These are phyloP conservation scores for Brachystomella parvula DNA, from an alignment of 1,140 invertebrate genomes.

Conservation along the genomic window DNA sequence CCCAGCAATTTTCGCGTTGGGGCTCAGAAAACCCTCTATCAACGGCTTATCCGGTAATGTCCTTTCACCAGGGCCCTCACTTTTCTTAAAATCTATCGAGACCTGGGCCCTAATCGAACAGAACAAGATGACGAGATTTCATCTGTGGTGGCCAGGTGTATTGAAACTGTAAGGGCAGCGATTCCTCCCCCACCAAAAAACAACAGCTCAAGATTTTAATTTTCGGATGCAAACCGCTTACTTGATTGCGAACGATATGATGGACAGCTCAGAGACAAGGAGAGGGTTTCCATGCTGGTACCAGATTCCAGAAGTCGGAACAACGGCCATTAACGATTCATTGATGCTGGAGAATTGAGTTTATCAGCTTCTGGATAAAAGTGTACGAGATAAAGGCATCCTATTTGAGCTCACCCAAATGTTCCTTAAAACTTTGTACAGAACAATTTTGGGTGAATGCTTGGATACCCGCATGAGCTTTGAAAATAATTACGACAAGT, in stretches of 20 bases:
- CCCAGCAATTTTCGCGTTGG: no score
- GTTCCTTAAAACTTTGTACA: slow-evolving; percentile 53
- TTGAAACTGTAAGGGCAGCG: slow-evolving; percentile 23
- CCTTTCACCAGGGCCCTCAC: not conserved
- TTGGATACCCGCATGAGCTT: slow-evolving; percentile 8
- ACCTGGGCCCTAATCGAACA: not conserved
- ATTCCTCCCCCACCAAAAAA: not conserved
- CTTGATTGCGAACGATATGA: slow-evolving; percentile 74
- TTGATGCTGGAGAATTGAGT: slow-evolving; percentile 68
- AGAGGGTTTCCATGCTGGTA: slow-evolving; percentile 87
- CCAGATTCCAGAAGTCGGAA: slow-evolving; percentile 59
- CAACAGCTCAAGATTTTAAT: slow-evolving; percentile 2
- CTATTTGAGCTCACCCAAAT: slow-evolving; percentile 73
- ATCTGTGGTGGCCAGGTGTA: slow-evolving; percentile 18
- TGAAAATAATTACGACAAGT: not conserved
- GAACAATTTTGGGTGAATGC: slow-evolving; percentile 13
- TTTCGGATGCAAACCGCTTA: slow-evolving; percentile 12
- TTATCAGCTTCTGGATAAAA: slow-evolving; percentile 65
- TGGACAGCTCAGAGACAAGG: slow-evolving; percentile 71
- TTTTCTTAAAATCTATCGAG: not conserved
- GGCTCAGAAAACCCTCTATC: no score
- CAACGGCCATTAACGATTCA: slow-evolving; percentile 74
- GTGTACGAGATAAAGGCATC: slow-evolving; percentile 67
- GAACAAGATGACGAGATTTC: not conserved
- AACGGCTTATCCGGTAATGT: no score